These are phyloP conservation scores for Muschampia staudingeri DNA, from an alignment of 2,888 invertebrate genomes.

Conservation along the genomic window DNA sequence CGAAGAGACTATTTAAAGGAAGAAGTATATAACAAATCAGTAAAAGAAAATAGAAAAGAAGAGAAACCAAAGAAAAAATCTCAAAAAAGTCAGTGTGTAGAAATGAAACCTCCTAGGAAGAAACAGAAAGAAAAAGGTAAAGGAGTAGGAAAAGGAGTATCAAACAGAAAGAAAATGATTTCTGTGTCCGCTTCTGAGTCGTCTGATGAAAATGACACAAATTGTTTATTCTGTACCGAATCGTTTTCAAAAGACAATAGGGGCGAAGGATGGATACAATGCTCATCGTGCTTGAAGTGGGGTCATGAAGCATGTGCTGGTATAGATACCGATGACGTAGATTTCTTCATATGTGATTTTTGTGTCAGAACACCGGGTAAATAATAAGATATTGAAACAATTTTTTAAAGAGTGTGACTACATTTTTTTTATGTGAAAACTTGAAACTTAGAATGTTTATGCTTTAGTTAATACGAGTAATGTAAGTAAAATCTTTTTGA, in stretches of 20 bases:
- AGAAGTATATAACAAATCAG: neutral
- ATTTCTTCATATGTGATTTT: constrained; percentile 4
- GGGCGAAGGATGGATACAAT: constrained; percentile 7
- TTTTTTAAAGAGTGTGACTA: no score
- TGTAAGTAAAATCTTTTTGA: no score
- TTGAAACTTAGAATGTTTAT: no score
- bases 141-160: constrained; percentile 6
- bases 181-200: neutral
- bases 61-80: neutral
- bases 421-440: no score
- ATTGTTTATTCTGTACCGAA: constrained; percentile 3
- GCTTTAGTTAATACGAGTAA: no score
- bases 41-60: constrained; percentile 8
- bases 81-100: no score
- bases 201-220: neutral
- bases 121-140: neutral
- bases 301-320: neutral
- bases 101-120: no score
- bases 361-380: neutral
- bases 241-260: constrained; percentile 6
- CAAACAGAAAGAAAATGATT: constrained; percentile 3
- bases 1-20: no score
- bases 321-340: neutral
- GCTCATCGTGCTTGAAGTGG: neutral
- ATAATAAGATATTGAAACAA: no score